Base-by-base conservation (phyloP, 2,888 invertebrate species). In the Dexiosoma caninum region DNA sequence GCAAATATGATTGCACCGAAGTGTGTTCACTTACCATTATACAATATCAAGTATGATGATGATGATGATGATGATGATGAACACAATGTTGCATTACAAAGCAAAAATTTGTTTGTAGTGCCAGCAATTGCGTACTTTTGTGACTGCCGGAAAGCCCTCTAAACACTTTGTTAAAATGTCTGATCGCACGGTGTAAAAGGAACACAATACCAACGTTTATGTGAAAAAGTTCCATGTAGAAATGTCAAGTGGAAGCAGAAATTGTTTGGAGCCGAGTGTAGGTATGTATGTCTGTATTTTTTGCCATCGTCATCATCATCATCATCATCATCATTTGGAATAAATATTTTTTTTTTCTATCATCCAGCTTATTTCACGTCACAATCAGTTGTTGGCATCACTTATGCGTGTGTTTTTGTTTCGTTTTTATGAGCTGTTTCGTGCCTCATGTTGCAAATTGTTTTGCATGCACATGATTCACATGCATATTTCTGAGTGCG, bases 321-420 rank as follows among this genome's bases (percentile, higher is more conserved):
- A 44, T 44, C 44, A 37, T 57, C 69, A 66, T 55, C 72, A n/a
- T 53, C 66, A 69, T 71, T 72, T 60, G 32, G 66, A 21, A 62
- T 55, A 59, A 59, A 66, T 62, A 64, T 57, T 44, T 40, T 40
- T 62, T 46, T 40, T 53, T 59, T 51, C 67, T 69, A 79, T 81
- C 83, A 84, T 85, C 85, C 86, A 84, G 88, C 88, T 87, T 87
- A 87, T 87, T 87, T 86, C 86, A 86, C 87, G 86, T 87, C 88
- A 87, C 87, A 88, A 87, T 87, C 87, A 87, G 87, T 88, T 88
- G 87, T 88, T 87, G 87, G 87, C 86, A 87, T 87, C 83, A 82
- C 71, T 82, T 78, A 67, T 67, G 71, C 72, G 76, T n/a, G 67
- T 79, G 75, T 81, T 78, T 64, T 51, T 60, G 49, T 74, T 85